Percentiles rank a stretch among this genome's conserved stretches.
Conservation (phyloP, 2,797 vertebrate species). For the Oceanodroma leucorhoa region DNA sequence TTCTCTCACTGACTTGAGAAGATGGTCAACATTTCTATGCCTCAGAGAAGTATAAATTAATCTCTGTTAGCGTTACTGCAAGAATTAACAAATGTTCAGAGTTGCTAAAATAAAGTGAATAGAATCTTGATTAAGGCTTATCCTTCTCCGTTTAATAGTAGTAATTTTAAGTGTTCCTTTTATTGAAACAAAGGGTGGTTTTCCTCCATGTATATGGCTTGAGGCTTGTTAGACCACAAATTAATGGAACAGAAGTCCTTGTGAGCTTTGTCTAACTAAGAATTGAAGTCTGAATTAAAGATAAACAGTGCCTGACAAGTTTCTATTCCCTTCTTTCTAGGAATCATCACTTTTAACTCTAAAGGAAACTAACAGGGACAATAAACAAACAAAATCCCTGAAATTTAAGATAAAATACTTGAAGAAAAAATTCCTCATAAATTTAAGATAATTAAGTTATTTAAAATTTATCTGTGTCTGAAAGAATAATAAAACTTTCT, state of each 20-base stretch:
- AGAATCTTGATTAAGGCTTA: background rate
- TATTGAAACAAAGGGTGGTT: background rate
- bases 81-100: background rate
- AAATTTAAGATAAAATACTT: background rate
- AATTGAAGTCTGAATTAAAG: background rate
- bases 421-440: background rate
- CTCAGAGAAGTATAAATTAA: background rate
- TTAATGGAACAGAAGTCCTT: background rate
- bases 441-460: background rate
- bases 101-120: background rate
- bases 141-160: background rate
- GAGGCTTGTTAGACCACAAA: background rate
- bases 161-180: background rate
- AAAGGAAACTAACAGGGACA: background rate
- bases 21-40: background rate
- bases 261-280: background rate
- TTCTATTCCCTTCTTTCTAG: background rate
- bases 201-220: background rate
- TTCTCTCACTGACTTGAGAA: background rate
- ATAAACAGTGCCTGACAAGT: background rate
- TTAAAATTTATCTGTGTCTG: background rate
- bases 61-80: background rate
- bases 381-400: background rate
- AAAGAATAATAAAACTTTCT: background rate
- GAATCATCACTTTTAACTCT: background rate